Evolutionary conservation across 2,888 invertebrate genomes (phyloP).

Genomic region (Tenthredo notha): DNA sequence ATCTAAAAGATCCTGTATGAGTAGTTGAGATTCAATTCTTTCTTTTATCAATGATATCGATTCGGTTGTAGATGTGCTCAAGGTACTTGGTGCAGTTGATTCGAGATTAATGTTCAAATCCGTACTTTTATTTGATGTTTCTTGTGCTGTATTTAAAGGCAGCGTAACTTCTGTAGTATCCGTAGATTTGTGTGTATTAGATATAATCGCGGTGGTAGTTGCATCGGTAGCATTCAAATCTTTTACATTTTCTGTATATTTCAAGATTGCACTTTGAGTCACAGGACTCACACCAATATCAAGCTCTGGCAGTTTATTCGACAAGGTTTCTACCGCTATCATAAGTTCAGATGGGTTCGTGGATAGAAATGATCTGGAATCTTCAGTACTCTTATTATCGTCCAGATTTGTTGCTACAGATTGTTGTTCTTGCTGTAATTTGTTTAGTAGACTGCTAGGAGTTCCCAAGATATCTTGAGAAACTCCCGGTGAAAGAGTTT

Average conservation of each 20-base stretch:
- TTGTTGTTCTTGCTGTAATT: neutral
- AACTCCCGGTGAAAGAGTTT: neutral
- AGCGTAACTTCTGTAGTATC: neutral
- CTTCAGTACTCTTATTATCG: neutral
- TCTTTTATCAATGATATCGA: neutral
- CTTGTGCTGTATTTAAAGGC: neutral
- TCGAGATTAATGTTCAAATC: neutral
- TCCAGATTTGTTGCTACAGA: neutral
- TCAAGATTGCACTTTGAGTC: neutral
- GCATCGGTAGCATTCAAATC: neutral
- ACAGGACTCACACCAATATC: neutral
- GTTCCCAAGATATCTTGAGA: neutral
- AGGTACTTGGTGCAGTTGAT: neutral
- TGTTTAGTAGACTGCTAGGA: neutral
- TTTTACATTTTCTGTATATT: neutral
- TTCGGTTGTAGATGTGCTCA: conserved; percentile 10
- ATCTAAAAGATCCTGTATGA: conserved; percentile 45
- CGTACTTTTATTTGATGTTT: neutral
- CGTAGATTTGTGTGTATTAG: neutral
- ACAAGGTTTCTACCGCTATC: neutral
- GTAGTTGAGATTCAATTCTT: neutral
- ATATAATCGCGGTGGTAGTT: neutral
- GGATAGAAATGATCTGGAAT: neutral
- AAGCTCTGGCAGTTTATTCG: neutral
- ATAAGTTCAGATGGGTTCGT: neutral